Evolutionary conservation across 2,888 invertebrate species (phyloP).

Genomic region (Spilosoma lubricipeda): DNA sequence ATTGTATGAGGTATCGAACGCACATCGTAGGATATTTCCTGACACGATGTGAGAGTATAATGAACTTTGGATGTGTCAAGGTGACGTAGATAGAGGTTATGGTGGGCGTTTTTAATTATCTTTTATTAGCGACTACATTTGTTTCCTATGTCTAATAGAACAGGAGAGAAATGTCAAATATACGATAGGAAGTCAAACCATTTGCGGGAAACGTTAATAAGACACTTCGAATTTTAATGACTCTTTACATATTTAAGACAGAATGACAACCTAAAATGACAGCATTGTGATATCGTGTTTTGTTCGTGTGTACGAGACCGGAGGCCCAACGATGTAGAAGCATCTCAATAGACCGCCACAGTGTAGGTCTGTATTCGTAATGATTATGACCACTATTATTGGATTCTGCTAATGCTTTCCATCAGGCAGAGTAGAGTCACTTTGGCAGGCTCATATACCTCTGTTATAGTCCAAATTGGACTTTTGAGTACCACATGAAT

Average conservation of each 20-base stretch:
- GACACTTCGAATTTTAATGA: not conserved
- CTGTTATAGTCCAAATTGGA: not conserved
- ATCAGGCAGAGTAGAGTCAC: too few species aligned
- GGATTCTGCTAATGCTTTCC: too few species aligned
- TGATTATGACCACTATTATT: too few species aligned
- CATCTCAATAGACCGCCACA: too few species aligned
- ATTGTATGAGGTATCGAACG: slow-evolving; percentile 44
- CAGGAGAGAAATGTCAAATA: not conserved
- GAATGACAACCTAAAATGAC: too few species aligned
- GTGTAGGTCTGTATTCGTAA: too few species aligned
- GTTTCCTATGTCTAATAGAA: not conserved
- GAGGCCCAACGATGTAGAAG: too few species aligned
- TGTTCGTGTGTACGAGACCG: too few species aligned
- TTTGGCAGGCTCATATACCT: too few species aligned
- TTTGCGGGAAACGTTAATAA: not conserved
- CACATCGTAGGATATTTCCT: slow-evolving; percentile 41
- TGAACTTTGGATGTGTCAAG: slow-evolving; percentile 11
- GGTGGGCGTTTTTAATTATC: not conserved
- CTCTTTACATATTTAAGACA: not conserved
- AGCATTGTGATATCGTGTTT: too few species aligned
- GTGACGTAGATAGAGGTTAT: not conserved
- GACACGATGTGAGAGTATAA: slow-evolving; percentile 25
- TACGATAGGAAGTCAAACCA: not conserved
- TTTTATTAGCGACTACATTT: not conserved
- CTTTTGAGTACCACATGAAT: not conserved